Evolutionary conservation across 2,797 vertebrate species (phyloP).

Genomic region (Mus minutoides): DNA sequence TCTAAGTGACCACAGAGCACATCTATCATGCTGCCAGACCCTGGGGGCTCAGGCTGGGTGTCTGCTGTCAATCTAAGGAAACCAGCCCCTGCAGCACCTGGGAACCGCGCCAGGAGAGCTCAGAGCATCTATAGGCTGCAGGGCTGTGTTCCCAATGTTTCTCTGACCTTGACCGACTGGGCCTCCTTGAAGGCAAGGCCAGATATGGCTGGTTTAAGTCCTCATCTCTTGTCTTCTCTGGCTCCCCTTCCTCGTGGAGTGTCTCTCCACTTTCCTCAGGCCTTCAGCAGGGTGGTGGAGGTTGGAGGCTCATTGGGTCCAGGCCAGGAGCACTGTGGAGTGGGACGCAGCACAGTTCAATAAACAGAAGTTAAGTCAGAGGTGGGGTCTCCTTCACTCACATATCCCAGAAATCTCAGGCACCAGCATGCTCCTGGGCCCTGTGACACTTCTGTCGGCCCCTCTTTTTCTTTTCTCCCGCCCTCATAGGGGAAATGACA

Average conservation of each 20-base stretch:
- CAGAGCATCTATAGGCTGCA: not conserved
- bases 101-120: not conserved
- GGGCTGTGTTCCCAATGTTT: not conserved
- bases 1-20: not conserved
- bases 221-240: not conserved
- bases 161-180: not conserved
- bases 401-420: not conserved
- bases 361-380: not conserved
- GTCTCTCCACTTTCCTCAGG: not conserved
- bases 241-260: not conserved
- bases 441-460: not conserved
- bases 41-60: not conserved
- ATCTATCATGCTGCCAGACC: not conserved
- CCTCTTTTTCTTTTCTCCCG: not conserved
- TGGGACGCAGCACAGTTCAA: not conserved
- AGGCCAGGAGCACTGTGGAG: not conserved
- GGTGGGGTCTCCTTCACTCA: not conserved
- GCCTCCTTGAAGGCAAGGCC: not conserved
- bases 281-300: not conserved
- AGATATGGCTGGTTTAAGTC: not conserved
- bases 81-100: not conserved
- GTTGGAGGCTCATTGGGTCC: not conserved
- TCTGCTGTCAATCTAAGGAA: not conserved
- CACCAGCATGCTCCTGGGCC: accelerated
- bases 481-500: not conserved